Evolutionary conservation across 2,797 vertebrate genomes (phyloP), one percentile per base, ranked within the genome.

Genomic region (Prunella strophiata): DNA sequence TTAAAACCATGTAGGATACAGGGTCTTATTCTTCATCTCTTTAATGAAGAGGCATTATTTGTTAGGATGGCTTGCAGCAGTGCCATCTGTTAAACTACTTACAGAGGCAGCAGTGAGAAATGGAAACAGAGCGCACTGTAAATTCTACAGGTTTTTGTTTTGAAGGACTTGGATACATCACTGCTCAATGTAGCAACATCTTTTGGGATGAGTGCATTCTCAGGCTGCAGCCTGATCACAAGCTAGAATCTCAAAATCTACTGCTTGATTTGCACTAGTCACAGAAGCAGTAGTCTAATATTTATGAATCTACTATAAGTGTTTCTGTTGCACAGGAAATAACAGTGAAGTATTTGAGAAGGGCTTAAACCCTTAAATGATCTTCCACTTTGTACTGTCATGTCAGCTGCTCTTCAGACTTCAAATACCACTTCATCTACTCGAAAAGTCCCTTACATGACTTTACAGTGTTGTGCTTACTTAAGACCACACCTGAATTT

Each of bases 111-210:
- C 48, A 72, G 27, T 30, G 72, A 45, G 51, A 62, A 81, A 54
- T 47, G 22, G 59, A 79, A 42, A 45, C 0, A 0, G n/a, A 79
- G 61, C 45, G 18, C 10, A 14, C 15, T n/a, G 8, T 38, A 27
- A 45, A 20, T 84, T 72, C 51, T 65, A 34, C n/a, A 65, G 34
- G 7, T 30, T 65, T 47, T 52, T 67, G 26, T 77, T 85, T 47
- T 40, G 43, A 43, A 40, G 62, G 42, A 34, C 57, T 58, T 70
- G 59, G 23, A 14, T 72, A 9, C 2, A 1, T 32, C 34, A n/a
- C 29, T 78, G 15, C 30, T 34, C 4, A 4, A 5, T 19, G 34
- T 50, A 78, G n/a, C 0, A 4, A 7, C 34, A 67, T 58, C 32
- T 72, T 83, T 7, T n/a, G 52, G 25, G 13, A 40, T 32, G 18